These are phyloP conservation scores for Cantharis rustica DNA, from an alignment of 2,888 invertebrate species.

Conservation along the genomic window DNA sequence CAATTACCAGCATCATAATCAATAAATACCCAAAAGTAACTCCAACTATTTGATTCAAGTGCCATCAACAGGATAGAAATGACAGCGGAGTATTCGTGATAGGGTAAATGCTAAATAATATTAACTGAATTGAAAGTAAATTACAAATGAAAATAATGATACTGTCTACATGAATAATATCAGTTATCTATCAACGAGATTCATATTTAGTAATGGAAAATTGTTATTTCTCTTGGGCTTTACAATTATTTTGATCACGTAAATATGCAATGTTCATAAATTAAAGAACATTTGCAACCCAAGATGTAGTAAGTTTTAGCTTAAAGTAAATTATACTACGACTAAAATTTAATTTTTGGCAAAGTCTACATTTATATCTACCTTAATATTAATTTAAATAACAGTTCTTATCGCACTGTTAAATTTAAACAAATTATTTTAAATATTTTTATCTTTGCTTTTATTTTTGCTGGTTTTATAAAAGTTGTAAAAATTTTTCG, in stretches of 20 bases:
- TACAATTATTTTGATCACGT: constrained; percentile 13
- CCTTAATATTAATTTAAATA: too few relatives aligned
- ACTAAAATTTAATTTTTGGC: not conserved
- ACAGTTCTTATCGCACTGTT: too few relatives aligned
- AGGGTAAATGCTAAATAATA: constrained; percentile 9
- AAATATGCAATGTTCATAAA: constrained; percentile 3
- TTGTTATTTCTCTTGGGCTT: constrained; percentile 19
- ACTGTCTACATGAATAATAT: constrained; percentile 18
- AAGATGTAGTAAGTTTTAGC: not conserved
- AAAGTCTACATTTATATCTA: not conserved
- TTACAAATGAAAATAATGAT: constrained; percentile 17
- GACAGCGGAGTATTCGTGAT: not conserved
- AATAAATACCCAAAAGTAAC: not conserved
- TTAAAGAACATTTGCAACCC: not conserved
- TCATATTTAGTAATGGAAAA: constrained; percentile 23
- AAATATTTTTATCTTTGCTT: too few relatives aligned
- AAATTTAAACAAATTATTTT: too few relatives aligned
- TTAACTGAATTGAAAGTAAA: constrained; percentile 14
- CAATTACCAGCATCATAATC: not conserved
- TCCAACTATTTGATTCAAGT: not conserved
- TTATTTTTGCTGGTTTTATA: too few relatives aligned
- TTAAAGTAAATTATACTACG: not conserved
- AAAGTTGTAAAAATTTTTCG: too few relatives aligned
- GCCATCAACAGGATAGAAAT: not conserved
- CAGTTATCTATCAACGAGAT: constrained; percentile 18